Evolutionary conservation across 1,140 invertebrate genomes (phyloP).

Genomic region (Acromyrmex echinatior): DNA sequence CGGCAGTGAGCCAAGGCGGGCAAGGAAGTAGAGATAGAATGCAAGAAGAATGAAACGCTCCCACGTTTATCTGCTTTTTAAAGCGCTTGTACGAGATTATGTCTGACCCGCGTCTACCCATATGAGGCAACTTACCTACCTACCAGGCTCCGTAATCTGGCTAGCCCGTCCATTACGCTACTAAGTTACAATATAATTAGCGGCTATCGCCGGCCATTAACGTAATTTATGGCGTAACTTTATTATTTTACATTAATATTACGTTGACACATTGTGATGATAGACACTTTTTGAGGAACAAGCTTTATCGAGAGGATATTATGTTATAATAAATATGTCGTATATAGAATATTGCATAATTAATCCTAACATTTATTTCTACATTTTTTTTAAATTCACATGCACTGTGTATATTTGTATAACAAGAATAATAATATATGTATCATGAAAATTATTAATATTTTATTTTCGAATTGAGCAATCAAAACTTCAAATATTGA

Average conservation of each 20-base stretch:
- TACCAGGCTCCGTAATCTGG: slow-evolving; percentile 50
- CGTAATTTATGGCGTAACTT: slow-evolving; percentile 54
- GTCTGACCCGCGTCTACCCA: slow-evolving; percentile 63
- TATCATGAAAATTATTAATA: neutral
- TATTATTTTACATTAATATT: slow-evolving; percentile 59
- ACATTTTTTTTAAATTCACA: neutral
- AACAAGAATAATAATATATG: neutral
- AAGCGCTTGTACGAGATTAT: slow-evolving; percentile 62
- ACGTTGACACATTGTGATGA: slow-evolving; percentile 33
- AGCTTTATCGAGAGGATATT: neutral
- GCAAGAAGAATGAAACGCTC: slow-evolving; percentile 62
- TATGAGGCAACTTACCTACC: slow-evolving; percentile 62
- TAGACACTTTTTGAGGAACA: slow-evolving; percentile 28
- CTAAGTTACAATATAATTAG: slow-evolving; percentile 65
- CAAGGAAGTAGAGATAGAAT: slow-evolving; percentile 56
- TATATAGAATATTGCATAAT: neutral
- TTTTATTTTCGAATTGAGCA: slow-evolving; percentile 2
- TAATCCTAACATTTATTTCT: neutral
- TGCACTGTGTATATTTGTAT: neutral
- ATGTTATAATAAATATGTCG: neutral
- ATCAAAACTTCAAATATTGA: neutral
- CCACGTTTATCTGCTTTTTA: slow-evolving; percentile 62
- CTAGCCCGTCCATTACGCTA: slow-evolving; percentile 58
- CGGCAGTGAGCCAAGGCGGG: slow-evolving; percentile 60
- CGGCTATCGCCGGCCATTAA: slow-evolving; percentile 60